Evolutionary conservation across 53 echinoderm and acorn worm genomes (phyloP), one percentile per base, ranked within the genome.

Genomic region (Antedon mediterranea): DNA sequence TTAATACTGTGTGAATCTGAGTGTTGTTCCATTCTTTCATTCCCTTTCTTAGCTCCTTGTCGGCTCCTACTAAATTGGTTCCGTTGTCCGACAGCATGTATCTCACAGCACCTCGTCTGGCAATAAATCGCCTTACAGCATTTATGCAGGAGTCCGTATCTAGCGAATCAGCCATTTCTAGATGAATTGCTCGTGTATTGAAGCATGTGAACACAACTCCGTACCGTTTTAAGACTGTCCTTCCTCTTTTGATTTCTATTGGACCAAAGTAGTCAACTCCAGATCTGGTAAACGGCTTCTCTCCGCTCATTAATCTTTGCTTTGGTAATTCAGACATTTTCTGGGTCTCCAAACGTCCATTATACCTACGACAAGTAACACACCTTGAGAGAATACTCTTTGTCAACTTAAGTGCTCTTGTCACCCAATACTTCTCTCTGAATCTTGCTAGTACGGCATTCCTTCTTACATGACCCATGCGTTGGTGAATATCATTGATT

Each of bases 1-100:
- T 42, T 6, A 81, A 32, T 29, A 43, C 43, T 18, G 72, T 74
- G 29, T 28, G 41, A 34, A 83, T 78, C 34, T 13, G 31, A 0
- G 5, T 27, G 28, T 83, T 30, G 31, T 83, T 83, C 78, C 83
- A 83, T 0, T 18, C 0, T 2, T 37, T 29, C 0, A 77, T 32
- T 23, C 0, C 34, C 20, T 83, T 71, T 28, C 72, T 13, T 4
- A 83, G 43, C 31, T 83, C 78, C 29, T 70, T 31, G 70, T 72
- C 73, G 0, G 83, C 78, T 30, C 83, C 78, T 28, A 83, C 73
- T 30, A 83, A 83, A 28, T 83, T 83, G 4, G 83, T 78, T 13
- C 83, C 83, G 73, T 83, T 74, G 23, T 74, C 74, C 9, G 57
- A 57, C 57, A 57, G 20, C 31, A 73, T 15, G 23, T 57, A 57